Conservation (phyloP, 1,140 invertebrate species). For the Pseudoatta argentina region DNA sequence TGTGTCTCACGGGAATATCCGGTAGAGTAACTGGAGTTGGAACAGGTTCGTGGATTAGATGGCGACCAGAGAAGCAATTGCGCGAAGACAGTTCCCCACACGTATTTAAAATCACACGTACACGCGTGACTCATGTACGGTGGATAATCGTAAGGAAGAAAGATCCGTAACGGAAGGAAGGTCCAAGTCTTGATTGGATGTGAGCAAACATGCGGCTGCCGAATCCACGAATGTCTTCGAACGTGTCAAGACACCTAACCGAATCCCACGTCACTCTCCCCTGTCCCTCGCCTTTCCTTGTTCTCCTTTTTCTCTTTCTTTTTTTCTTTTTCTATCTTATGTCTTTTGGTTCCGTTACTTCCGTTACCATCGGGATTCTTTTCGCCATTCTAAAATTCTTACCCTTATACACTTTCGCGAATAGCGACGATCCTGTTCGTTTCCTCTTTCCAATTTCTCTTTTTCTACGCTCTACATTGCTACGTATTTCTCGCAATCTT, state of each 20-base stretch:
- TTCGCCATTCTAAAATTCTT: slow-evolving; percentile 65
- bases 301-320: not conserved
- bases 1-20: slow-evolving; percentile 45
- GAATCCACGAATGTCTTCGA: slow-evolving; percentile 70
- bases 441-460: slow-evolving; percentile 42
- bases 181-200: slow-evolving; percentile 74
- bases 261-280: slow-evolving; percentile 38
- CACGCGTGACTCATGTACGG: slow-evolving; percentile 7
- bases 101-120: slow-evolving; percentile 28
- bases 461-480: slow-evolving; percentile 5
- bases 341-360: slow-evolving; percentile 67
- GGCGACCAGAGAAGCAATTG: slow-evolving; percentile 23
- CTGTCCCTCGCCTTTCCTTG: not conserved
- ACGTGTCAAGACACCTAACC: slow-evolving; percentile 67
- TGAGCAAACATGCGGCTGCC: slow-evolving; percentile 71
- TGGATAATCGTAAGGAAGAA: slow-evolving; percentile 53
- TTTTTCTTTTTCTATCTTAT: slow-evolving; percentile 30
- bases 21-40: slow-evolving; percentile 5
- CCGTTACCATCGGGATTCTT: slow-evolving; percentile 67
- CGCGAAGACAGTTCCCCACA: not conserved
- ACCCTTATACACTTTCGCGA: slow-evolving; percentile 53
- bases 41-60: slow-evolving; percentile 39
- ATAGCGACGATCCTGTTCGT: slow-evolving; percentile 45
- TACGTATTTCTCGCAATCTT: slow-evolving; percentile 25
- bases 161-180: slow-evolving; percentile 60